Evolutionary conservation across 2,113 vertebrate genomes (phyloP).

Genomic region (Pedionomus torquatus): DNA sequence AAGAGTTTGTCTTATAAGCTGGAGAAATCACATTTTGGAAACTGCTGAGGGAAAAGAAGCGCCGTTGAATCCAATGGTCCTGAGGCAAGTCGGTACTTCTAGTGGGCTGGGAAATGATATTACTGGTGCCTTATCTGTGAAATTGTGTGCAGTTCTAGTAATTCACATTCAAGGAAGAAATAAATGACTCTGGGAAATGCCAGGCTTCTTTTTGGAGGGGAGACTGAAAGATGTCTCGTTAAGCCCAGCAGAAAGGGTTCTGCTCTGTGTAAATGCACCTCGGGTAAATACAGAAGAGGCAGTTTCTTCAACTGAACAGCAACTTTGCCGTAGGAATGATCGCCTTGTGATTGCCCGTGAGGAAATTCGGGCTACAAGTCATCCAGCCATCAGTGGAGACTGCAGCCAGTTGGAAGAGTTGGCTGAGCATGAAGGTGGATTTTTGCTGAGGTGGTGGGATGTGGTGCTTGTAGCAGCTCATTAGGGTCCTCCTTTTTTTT

Average conservation of each 20-base stretch:
- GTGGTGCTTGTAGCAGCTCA: neutral
- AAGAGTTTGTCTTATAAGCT: neutral
- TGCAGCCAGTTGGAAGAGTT: neutral
- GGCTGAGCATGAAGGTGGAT: neutral
- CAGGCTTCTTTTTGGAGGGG: neutral
- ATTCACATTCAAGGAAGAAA: neutral
- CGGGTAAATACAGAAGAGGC: neutral
- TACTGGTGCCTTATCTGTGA: neutral
- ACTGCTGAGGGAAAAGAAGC: neutral
- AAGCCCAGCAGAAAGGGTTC: neutral
- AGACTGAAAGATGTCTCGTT: neutral
- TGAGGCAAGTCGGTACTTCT: neutral
- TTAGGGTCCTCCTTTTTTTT: neutral
- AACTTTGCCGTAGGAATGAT: fast-evolving
- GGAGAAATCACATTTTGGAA: neutral
- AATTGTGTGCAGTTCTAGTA: neutral
- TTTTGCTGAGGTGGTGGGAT: neutral
- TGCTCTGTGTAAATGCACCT: neutral
- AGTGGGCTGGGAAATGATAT: neutral
- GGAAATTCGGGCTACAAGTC: neutral
- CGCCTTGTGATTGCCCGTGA: fast-evolving
- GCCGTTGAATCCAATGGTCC: neutral
- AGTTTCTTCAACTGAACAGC: neutral
- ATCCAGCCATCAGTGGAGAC: neutral
- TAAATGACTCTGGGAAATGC: neutral